These are phyloP conservation scores for Cichladusa arquata DNA, from an alignment of 2,113 vertebrate genomes.

Conservation along the genomic window DNA sequence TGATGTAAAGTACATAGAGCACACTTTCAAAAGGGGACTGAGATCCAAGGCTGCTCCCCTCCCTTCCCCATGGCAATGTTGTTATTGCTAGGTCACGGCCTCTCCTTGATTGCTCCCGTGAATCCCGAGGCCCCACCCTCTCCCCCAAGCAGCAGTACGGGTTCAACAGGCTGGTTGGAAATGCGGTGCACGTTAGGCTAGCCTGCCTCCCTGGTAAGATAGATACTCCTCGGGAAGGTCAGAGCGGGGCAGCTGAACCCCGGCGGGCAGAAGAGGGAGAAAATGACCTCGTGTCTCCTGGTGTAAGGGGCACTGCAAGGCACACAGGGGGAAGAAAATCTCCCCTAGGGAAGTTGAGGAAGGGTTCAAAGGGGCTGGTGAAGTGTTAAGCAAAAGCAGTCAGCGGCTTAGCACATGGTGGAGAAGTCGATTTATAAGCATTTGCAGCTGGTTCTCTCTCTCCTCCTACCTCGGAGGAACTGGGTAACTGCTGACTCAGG, in stretches of 20 bases:
- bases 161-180: constrained; percentile 20
- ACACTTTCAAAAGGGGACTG: not conserved
- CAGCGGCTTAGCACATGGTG: not conserved
- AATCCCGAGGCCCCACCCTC: constrained; percentile 11
- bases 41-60: not conserved
- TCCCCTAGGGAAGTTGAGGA: not conserved
- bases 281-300: not conserved
- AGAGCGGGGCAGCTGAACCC: not conserved
- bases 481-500: constrained; percentile 13
- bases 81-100: constrained; percentile 29
- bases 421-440: constrained; percentile 11
- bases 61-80: constrained; percentile 10
- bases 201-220: not conserved
- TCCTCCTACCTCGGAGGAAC: not conserved
- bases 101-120: not conserved
- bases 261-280: not conserved
- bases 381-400: constrained; percentile 5
- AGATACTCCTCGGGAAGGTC: not conserved
- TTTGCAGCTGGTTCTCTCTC: constrained; percentile 15
- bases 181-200: not conserved
- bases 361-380: not conserved
- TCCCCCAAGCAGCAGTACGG: constrained; percentile 2
- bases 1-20: not conserved
- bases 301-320: not conserved
- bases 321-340: not conserved